Conservation (phyloP, 2,888 invertebrate species). For the Chromoteleia sp. region DNA sequence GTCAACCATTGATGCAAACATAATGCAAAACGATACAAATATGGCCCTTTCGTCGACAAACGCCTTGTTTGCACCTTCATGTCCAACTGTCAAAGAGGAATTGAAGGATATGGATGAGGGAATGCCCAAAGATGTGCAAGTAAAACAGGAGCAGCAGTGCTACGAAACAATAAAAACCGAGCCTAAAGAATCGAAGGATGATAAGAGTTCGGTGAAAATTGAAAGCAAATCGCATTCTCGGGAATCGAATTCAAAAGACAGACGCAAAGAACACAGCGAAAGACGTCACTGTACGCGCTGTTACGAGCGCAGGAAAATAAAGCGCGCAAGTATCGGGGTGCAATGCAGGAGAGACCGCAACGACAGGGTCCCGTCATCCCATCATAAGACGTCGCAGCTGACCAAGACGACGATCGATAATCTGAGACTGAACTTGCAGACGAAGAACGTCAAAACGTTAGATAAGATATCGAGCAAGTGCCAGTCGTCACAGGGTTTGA, state of each 20-base stretch:
- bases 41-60: background rate
- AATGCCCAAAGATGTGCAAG: conserved; percentile 24
- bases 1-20: conserved; percentile 18
- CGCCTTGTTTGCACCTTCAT: background rate
- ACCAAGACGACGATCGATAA: conserved; percentile 79
- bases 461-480: conserved; percentile 75
- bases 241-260: conserved; percentile 78
- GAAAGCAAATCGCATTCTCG: conserved; percentile 74
- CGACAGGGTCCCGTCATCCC: conserved; percentile 74
- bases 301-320: conserved; percentile 89
- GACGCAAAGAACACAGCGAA: conserved; percentile 80
- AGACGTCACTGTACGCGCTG: conserved; percentile 87
- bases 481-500: conserved; percentile 85
- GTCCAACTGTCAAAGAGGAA: conserved; percentile 13
- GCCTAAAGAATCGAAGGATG: conserved; percentile 47
- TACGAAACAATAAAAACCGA: conserved; percentile 17
- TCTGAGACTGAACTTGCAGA: conserved; percentile 80
- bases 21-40: background rate
- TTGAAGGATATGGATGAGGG: conserved; percentile 5
- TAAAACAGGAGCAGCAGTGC: conserved; percentile 47
- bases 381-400: conserved; percentile 74
- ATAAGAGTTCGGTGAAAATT: conserved; percentile 26
- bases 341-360: conserved; percentile 88
- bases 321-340: conserved; percentile 90
- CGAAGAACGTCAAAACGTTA: conserved; percentile 79